phyloP scores from a whole-genome alignment of 2,797 vertebrate genomes.

The Podarcis siculus region DNA sequence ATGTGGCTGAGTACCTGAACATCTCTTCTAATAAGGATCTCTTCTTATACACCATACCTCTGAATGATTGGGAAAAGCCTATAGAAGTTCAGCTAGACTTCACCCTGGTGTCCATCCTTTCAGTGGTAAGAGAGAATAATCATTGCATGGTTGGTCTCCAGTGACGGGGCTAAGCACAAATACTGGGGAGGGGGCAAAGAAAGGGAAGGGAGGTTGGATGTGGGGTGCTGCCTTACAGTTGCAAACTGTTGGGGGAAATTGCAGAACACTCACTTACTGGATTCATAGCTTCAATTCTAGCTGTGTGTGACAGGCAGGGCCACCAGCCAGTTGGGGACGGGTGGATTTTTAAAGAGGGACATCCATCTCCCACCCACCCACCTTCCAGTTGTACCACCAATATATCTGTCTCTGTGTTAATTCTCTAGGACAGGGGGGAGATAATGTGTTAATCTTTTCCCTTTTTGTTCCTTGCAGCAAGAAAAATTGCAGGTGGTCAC shows the following conservation, averaged over 20 bases:
- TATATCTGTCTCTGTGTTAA: not conserved
- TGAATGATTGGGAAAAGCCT: conserved; percentile 17
- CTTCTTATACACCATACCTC: conserved; percentile 23
- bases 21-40: not conserved
- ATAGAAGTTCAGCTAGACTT: conserved; percentile 51
- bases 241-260: not conserved
- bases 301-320: not conserved
- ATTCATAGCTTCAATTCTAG: not conserved
- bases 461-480: not conserved
- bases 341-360: not conserved
- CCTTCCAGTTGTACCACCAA: not conserved
- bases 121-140: conserved; percentile 63
- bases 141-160: not conserved
- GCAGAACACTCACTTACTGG: not conserved
- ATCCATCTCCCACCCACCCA: too few relatives aligned
- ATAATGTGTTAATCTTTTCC: not conserved
- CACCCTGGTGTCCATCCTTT: conserved; percentile 62
- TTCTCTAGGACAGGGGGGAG: not conserved
- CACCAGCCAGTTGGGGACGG: not conserved
- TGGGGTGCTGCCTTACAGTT: too few relatives aligned
- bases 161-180: not conserved
- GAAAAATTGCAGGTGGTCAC: conserved; percentile 58
- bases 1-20: conserved; percentile 27
- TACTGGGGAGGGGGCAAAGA: not conserved
- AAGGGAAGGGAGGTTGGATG: too few relatives aligned